A percentile compares a stretch with the other conserved stretches of the same genome.
These are phyloP conservation scores for Heptranchias perlo DNA, from an alignment of 2,113 vertebrate species.

Conservation along the genomic window DNA sequence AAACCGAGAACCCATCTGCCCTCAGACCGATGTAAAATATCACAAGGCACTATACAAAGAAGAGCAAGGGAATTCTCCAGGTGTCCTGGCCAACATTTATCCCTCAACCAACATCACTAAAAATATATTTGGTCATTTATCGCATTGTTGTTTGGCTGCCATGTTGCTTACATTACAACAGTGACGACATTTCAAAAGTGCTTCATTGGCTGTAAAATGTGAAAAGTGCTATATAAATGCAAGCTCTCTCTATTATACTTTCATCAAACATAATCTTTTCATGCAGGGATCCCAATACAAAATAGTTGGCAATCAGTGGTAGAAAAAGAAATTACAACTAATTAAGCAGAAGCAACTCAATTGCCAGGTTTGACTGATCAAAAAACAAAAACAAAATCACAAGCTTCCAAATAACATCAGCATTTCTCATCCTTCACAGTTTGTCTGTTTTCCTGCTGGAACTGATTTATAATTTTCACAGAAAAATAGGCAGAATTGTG, in stretches of 20 bases:
- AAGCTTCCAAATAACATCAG: neutral
- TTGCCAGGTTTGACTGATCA: neutral
- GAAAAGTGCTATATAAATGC: neutral
- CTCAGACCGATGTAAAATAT: neutral
- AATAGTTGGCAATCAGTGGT: neutral
- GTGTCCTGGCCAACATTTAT: neutral
- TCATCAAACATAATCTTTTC: neutral
- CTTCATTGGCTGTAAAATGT: neutral
- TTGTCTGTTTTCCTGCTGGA: neutral
- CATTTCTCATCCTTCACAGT: neutral
- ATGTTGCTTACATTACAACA: neutral
- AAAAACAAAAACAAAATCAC: neutral
- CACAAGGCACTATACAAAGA: neutral
- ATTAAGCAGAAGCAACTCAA: neutral
- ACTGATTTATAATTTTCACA: neutral
- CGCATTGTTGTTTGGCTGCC: neutral
- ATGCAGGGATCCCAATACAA: neutral
- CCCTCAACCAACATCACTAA: neutral
- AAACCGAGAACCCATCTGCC: neutral
- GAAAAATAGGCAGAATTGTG: neutral
- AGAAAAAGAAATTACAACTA: neutral
- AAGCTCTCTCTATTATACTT: neutral
- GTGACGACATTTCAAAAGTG: neutral
- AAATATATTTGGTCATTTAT: neutral
- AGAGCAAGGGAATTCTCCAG: too few species aligned